Base-by-base conservation (phyloP, 2,888 invertebrate species). In the Trypoxylon attenuatum region DNA sequence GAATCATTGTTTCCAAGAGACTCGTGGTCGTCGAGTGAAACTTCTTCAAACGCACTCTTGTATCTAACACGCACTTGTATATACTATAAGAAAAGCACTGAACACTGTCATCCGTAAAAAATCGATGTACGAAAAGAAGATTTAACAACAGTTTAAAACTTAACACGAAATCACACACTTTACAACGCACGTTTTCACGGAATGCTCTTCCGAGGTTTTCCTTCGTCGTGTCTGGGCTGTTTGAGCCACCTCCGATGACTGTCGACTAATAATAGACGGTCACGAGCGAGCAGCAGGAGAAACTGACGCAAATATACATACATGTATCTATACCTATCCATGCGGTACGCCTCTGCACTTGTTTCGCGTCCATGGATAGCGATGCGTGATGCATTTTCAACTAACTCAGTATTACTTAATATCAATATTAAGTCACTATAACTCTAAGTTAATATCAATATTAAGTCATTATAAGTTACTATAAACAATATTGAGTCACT, bases 221-320 rank as follows among this genome's bases (percentile, higher is more conserved):
- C 69, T 71, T 64, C 67, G 70, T 71, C 50, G 59, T 68, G 41
- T 57, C 67, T 62, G 55, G 67, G 50, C 38, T 66, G 64, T 57
- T 50, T 58, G 66, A 75, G 73, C 60, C 76, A 73, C 69, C 78
- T 77, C 73, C 79, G 82, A 84, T 84, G 83, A 85, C 85, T 81
- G 81, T 73, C 77, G 69, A 79, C 84, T 84, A 84, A 85, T 84
- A 84, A 85, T 85, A 84, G 84, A 77, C 60, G 56, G 55, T 55
- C 78, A 54, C 76, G 33, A 57, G 29, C 56, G 50, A 45, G 47
- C 51, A 64, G 50, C 56, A 59, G 55, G 29, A 54, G 56, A 67
- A 57, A 51, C 69, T 50, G 51, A 57, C 49, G 45, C 51, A 60
- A 57, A 64, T 70, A 67, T 61, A 69, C 57, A 67, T 18, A 25